Evolutionary conservation across 2,113 vertebrate genomes (phyloP).

Genomic region (Mastomys natalensis): DNA sequence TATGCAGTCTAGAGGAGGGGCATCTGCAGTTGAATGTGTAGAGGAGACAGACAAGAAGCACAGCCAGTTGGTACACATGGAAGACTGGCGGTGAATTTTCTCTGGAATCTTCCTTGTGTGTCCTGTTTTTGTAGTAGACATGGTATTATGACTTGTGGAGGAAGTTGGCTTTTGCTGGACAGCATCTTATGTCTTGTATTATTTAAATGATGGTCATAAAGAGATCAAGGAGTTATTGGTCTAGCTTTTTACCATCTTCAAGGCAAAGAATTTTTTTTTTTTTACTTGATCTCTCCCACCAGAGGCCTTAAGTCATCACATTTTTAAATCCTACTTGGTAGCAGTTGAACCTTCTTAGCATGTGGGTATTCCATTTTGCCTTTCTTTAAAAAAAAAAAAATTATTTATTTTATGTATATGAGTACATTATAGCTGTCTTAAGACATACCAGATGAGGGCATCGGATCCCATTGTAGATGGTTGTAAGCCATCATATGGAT

Average conservation of each 20-base stretch:
- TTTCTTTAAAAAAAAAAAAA: background rate
- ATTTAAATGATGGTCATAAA: slow-evolving; percentile 42
- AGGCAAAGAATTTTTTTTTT: background rate
- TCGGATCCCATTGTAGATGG: no score
- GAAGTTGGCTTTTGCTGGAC: slow-evolving; percentile 17
- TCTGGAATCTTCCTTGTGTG: background rate
- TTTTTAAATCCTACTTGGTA: slow-evolving; percentile 38
- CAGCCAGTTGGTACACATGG: background rate
- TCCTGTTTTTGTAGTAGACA: slow-evolving; percentile 35
- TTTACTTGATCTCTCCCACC: background rate
- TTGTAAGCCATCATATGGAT: no score
- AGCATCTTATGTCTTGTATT: slow-evolving; percentile 8
- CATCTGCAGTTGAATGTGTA: slow-evolving; percentile 45
- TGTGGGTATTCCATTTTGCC: slow-evolving; percentile 45
- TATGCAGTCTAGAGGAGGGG: slow-evolving; percentile 1
- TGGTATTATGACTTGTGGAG: background rate
- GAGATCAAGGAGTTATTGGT: background rate
- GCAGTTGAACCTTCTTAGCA: background rate
- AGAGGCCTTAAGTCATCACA: background rate
- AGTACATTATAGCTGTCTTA: no score
- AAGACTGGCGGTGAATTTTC: slow-evolving; percentile 3
- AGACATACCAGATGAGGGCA: no score
- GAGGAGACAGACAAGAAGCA: background rate
- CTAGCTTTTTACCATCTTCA: slow-evolving; percentile 38
- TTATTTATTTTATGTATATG: no score